These are phyloP conservation scores for Phytoseiulus persimilis DNA, from an alignment of 2,888 invertebrate species.

Conservation along the genomic window DNA sequence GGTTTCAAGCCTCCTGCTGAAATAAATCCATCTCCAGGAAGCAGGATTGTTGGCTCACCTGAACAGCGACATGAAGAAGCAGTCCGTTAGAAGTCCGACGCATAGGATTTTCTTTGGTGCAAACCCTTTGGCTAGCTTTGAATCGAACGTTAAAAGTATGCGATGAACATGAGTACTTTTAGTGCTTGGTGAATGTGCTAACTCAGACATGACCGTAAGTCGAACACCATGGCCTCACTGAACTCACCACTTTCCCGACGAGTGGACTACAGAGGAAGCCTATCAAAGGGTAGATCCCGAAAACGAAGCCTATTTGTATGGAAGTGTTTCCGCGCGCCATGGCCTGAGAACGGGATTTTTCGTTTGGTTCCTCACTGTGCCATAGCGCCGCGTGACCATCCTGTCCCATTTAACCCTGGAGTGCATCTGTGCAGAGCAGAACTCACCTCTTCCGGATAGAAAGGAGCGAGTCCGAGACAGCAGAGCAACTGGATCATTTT, in stretches of 20 bases:
- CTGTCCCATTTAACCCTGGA: no score
- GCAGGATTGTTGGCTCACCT: no score
- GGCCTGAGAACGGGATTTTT: background rate
- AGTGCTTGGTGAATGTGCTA: no score
- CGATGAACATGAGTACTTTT: no score
- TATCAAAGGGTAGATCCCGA: slow-evolving; percentile 14
- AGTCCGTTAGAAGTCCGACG: background rate
- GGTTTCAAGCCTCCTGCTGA: no score
- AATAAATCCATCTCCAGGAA: no score
- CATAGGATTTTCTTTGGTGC: slow-evolving; percentile 24
- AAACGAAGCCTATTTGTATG: slow-evolving; percentile 7
- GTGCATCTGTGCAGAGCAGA: background rate
- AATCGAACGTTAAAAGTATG: background rate
- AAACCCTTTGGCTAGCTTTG: slow-evolving; percentile 27
- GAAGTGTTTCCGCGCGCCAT: background rate
- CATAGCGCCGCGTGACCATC: no score
- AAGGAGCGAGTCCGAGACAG: slow-evolving; percentile 30
- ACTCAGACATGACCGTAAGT: no score
- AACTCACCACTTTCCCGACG: slow-evolving; percentile 28
- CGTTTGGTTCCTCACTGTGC: no score
- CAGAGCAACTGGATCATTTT: slow-evolving; percentile 17
- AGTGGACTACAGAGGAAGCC: slow-evolving; percentile 22
- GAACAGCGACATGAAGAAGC: background rate
- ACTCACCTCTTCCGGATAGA: slow-evolving; percentile 26
- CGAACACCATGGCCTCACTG: background rate